Conservation (phyloP, 1,140 invertebrate genomes). For the Heliothis virescens region DNA sequence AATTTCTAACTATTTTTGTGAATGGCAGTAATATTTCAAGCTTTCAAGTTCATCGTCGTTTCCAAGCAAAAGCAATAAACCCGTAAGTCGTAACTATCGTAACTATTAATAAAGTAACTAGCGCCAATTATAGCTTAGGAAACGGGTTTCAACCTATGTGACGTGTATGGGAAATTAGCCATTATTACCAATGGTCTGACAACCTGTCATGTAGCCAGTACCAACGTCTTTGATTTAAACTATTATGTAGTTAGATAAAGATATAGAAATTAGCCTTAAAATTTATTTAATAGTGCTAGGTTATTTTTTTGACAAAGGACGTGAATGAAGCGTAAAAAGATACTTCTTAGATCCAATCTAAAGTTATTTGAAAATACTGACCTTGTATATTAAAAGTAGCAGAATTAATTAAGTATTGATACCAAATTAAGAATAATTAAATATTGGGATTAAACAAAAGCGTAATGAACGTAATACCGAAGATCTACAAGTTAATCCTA, state of each 20-base stretch:
- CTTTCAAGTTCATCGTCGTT: neutral
- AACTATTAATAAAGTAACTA: slow-evolving; percentile 9
- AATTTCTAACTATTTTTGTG: no score
- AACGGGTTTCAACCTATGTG: neutral
- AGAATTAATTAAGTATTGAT: neutral
- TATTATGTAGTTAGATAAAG: neutral
- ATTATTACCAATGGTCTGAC: neutral
- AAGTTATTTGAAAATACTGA: no score
- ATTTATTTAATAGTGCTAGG: no score
- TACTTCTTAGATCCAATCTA: no score
- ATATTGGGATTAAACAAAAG: no score
- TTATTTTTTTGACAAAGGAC: no score
- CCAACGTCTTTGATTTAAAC: no score
- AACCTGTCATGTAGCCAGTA: neutral
- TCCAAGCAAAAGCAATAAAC: neutral
- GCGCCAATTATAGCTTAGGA: neutral
- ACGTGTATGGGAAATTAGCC: slow-evolving; percentile 7
- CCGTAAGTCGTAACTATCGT: no score
- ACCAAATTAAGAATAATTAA: no score
- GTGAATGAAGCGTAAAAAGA: no score
- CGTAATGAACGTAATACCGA: neutral
- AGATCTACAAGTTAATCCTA: slow-evolving; percentile 2
- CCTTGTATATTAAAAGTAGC: no score
- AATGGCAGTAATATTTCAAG: neutral
- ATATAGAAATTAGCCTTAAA: neutral